Base-by-base conservation (phyloP, 2,797 vertebrate genomes). In the Antennarius maculatus region DNA sequence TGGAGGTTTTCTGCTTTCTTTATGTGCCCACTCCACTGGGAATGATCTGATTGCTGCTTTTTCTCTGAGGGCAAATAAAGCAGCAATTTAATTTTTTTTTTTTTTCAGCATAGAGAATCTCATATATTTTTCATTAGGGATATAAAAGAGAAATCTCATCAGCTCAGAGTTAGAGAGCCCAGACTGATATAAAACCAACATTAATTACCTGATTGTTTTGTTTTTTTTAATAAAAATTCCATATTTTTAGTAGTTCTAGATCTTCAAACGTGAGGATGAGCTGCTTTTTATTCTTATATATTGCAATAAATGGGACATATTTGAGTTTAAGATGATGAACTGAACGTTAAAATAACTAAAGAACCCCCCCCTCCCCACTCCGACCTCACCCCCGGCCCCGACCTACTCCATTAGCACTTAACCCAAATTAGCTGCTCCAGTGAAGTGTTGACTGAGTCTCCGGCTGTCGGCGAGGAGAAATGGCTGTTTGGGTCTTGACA, bases 361-460 rank as follows among this genome's bases (percentile, higher is more conserved):
- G 23, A 23, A 23, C 23, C 23, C 23, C 23, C 23, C 23, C 23
- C 23, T 2, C 23, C 23, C n/a, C n/a, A n/a, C n/a, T n/a, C n/a
- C n/a, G n/a, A 23, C 23, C 23, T 23, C 23, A 23, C 23, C 23
- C 23, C 23, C 23, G 23, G 1, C 23, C 23, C 23, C 23, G 72
- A 79, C 78, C 76, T 67, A 55, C 74, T 76, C 37, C 15, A 65
- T 14, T 34, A 72, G 67, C 77, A 73, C 78, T 85, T 88, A 80
- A 87, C 84, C 68, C 66, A 66, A 73, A 92, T 91, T 61, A 91
- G 71, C 61, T 71, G 86, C 88, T 81, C 77, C 78, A 66, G 57
- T 83, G 85, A 83, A 66, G 80, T 70, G 71, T 77, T 76, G 64
- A 57, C 72, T 52, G 71, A 64, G 54, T 55, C 79, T 67, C 79